Evolutionary conservation across 2,797 vertebrate genomes (phyloP).

Genomic region (Novumbra hubbsi): DNA sequence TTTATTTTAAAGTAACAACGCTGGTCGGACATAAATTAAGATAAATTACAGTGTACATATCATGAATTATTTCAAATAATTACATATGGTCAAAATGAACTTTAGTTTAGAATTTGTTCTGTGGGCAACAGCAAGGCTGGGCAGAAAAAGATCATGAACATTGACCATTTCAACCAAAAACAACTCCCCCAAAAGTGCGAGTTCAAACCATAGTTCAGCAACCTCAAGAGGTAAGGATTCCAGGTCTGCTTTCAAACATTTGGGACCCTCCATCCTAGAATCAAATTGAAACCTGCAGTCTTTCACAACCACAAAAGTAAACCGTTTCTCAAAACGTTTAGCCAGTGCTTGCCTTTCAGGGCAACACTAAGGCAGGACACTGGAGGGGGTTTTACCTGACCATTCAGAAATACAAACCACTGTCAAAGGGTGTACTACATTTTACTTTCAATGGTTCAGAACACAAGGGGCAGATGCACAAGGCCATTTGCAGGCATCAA

Average conservation of each 20-base stretch:
- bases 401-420: background rate
- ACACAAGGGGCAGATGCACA: background rate
- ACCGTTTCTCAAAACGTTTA: background rate
- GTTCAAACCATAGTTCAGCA: background rate
- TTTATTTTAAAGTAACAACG: background rate
- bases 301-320: background rate
- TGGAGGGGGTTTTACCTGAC: background rate
- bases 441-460: background rate
- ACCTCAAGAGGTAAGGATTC: background rate
- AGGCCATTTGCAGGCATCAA: background rate
- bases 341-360: background rate
- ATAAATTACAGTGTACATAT: background rate
- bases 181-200: background rate
- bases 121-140: background rate
- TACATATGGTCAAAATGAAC: background rate
- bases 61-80: background rate
- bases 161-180: background rate
- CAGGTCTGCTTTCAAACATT: background rate
- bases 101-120: background rate
- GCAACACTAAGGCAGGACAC: background rate
- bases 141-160: background rate
- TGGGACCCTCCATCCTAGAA: background rate
- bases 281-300: background rate
- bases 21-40: background rate
- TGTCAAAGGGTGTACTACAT: background rate